These are phyloP conservation scores for Octodon degus DNA, from an alignment of 2,113 vertebrate genomes.

Conservation along the genomic window DNA sequence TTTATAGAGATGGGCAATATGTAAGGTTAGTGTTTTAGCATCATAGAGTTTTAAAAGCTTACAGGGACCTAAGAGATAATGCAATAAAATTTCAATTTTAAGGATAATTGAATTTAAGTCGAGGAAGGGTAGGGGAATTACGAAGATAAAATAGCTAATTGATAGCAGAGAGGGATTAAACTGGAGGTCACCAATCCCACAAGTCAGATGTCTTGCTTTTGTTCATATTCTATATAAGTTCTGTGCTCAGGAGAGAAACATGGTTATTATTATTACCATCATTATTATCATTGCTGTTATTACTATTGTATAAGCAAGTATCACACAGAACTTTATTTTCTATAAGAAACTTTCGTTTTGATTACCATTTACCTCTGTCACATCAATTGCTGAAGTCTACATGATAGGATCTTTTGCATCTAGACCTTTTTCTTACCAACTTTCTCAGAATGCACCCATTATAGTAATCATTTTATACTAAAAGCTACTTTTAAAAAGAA, in stretches of 20 bases:
- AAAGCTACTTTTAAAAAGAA: conserved; percentile 5
- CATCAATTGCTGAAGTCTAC: background rate
- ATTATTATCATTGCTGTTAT: background rate
- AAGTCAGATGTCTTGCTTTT: background rate
- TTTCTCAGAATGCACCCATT: background rate
- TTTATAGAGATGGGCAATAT: conserved; percentile 2
- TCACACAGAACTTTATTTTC: background rate
- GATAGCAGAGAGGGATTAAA: conserved; percentile 38
- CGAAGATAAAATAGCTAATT: conserved; percentile 50
- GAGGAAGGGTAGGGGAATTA: conserved; percentile 65
- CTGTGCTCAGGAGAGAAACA: background rate
- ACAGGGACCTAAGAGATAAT: conserved; percentile 50
- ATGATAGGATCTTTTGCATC: background rate
- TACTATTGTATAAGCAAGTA: background rate
- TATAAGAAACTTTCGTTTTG: background rate
- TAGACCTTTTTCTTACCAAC: background rate
- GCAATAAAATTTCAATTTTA: conserved; percentile 58
- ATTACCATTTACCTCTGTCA: background rate
- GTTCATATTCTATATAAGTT: background rate
- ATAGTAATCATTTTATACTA: background rate
- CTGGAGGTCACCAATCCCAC: background rate
- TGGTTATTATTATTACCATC: background rate
- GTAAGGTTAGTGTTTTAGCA: conserved; percentile 21
- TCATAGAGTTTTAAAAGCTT: conserved; percentile 46
- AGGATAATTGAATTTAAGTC: conserved; percentile 74